Conservation (phyloP, 2,888 invertebrate species). For the Chesias legatella region DNA sequence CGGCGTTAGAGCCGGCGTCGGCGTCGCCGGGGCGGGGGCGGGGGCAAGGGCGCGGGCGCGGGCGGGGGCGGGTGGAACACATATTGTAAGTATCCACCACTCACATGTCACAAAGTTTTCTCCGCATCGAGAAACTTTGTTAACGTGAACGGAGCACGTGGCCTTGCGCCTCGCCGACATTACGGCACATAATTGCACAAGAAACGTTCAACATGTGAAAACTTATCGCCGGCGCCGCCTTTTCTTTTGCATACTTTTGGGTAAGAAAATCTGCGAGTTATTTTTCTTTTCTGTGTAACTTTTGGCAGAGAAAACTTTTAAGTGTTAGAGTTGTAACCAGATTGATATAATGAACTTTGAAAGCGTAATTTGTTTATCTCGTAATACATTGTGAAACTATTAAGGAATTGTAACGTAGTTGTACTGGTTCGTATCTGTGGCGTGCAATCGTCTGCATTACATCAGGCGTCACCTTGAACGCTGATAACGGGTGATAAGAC, state of each 20-base stretch:
- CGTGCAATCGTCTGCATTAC: conserved; percentile 61
- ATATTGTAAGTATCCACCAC: conserved; percentile 77
- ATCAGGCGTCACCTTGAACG: conserved; percentile 70
- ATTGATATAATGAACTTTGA: too few relatives aligned
- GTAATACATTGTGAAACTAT: conserved; percentile 31
- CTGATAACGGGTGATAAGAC: conserved; percentile 66
- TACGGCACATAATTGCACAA: conserved; percentile 58
- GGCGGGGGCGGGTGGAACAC: conserved; percentile 46
- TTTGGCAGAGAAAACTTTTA: too few relatives aligned
- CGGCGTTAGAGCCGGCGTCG: conserved; percentile 52
- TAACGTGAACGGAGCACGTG: conserved; percentile 79
- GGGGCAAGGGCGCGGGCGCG: too few relatives aligned
- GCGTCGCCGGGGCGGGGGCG: conserved; percentile 32
- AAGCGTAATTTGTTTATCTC: neutral
- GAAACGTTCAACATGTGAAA: conserved; percentile 45
- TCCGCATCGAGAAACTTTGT: conserved; percentile 79
- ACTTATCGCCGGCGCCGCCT: conserved; percentile 23
- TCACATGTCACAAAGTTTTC: conserved; percentile 81
- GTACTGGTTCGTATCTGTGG: conserved; percentile 50
- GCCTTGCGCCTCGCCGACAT: conserved; percentile 71
- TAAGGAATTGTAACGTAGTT: conserved; percentile 40
- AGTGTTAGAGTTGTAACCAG: too few relatives aligned
- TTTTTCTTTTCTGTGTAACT: neutral
- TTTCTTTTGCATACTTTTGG: conserved; percentile 1
- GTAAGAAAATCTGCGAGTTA: neutral